These are phyloP conservation scores for Oryzias celebensis DNA, from an alignment of 2,113 vertebrate genomes.

Conservation along the genomic window DNA sequence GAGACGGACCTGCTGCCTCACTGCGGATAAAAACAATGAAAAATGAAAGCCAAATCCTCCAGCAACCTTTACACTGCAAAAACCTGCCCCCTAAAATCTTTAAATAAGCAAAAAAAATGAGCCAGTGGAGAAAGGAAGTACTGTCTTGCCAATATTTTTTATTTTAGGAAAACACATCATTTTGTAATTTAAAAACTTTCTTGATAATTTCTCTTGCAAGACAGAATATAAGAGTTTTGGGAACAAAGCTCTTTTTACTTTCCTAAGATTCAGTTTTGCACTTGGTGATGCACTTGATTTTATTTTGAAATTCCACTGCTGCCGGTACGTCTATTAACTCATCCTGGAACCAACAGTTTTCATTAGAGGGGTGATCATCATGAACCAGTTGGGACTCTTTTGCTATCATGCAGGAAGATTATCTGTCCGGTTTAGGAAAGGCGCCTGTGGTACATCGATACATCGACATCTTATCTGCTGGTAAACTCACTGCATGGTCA, in stretches of 20 bases:
- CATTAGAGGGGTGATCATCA: not conserved
- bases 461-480: constrained; percentile 43
- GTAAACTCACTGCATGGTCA: constrained; percentile 52
- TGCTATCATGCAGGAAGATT: constrained; percentile 29
- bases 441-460: constrained; percentile 42
- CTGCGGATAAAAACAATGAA: no score
- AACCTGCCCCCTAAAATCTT: not conserved
- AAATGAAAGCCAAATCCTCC: no score
- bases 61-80: no score
- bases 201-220: no score
- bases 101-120: not conserved
- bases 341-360: not conserved
- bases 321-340: not conserved
- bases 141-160: not conserved
- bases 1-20: no score
- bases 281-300: not conserved
- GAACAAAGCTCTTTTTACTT: no score
- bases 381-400: not conserved
- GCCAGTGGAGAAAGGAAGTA: no score
- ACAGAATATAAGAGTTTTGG: no score
- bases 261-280: not conserved
- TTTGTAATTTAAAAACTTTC: constrained; percentile 5
- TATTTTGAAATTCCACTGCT: not conserved
- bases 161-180: not conserved
- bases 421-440: constrained; percentile 18